Evolutionary conservation across 1,140 invertebrate genomes (phyloP).

Genomic region (Lysiphlebus fabarum): DNA sequence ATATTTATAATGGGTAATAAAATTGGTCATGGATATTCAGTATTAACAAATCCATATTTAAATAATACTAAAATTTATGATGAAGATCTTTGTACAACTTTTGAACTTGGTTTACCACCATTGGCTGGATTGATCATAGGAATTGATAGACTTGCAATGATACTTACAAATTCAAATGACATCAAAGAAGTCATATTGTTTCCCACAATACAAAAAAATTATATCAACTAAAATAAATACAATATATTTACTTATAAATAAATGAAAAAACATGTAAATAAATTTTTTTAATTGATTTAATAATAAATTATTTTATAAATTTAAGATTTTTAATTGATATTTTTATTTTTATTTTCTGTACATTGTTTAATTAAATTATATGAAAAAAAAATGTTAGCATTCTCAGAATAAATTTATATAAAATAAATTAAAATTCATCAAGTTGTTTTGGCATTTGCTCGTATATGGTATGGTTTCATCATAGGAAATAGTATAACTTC

Average conservation of each 20-base stretch:
- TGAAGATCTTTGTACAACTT: slow-evolving; percentile 94
- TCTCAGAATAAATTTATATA: no score
- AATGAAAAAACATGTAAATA: no score
- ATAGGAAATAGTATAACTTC: slow-evolving; percentile 81
- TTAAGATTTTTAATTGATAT: no score
- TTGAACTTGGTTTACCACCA: slow-evolving; percentile 98
- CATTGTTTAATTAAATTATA: no score
- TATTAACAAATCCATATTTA: slow-evolving; percentile 95
- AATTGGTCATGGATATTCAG: slow-evolving; percentile 98
- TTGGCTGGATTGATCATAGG: slow-evolving; percentile 98
- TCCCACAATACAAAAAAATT: slow-evolving; percentile 81
- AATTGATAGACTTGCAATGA: slow-evolving; percentile 97
- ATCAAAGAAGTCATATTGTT: slow-evolving; percentile 92
- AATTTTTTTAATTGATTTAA: no score
- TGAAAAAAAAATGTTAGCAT: no score
- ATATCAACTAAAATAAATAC: no score
- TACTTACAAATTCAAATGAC: slow-evolving; percentile 96
- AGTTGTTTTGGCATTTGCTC: no score
- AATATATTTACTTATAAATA: no score
- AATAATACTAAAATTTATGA: slow-evolving; percentile 97
- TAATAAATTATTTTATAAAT: no score
- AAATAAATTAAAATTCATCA: no score
- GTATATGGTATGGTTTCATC: slow-evolving; percentile 71
- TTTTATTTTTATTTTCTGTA: no score
- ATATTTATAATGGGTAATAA: slow-evolving; percentile 97